Evolutionary conservation across 2,113 vertebrate genomes (phyloP), one percentile per base, ranked within the genome.

Genomic region (Urocitellus parryii): DNA sequence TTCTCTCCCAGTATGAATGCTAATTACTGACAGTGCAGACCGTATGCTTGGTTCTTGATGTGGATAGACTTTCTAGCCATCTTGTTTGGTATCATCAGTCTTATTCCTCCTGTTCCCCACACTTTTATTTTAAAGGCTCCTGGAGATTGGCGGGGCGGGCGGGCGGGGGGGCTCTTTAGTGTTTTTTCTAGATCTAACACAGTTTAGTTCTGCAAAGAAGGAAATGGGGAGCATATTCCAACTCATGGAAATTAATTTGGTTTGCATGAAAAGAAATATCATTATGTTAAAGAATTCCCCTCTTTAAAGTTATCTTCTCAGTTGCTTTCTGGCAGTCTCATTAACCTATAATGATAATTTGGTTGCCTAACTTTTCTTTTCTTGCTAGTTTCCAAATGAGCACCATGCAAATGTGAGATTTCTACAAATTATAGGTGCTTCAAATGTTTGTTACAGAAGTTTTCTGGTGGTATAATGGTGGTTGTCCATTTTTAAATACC

Each of bases 11-110:
- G 91, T 95, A 90, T 95, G 94, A 90, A 98, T 92, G 91, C 94
- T 97, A 97, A 97, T 96, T 97, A 95, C 97, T 94, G 83, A 96
- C 95, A 85, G 94, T 76, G 95, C 80, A 88, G 97, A 84, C 93
- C 96, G 96, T 96, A 74, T 76, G 96, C 34, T 90, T 94, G 77
- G 39, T 93, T 90, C 87, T 77, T 22, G 58, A 93, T 96, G 77
- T 76, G 80, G 87, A 96, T 83, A n/a, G 78, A 68, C 76, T 94
- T 63, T 89, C 96, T 34, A 94, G 48, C 12, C 90, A 32, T 88
- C 88, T 80, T 83, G 56, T 58, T 58, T 42, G 74, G 25, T 72
- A 22, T 37, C 91, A 81, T 97, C 11, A 0, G n/a, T 96, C 86
- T 93, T 78, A 72, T 29, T 22, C 53, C 29, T 92, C 79, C 85